A percentile compares a stretch with the other conserved stretches of the same genome.
Conservation (phyloP, 2,888 invertebrate species). For the Nemurella pictetii region DNA sequence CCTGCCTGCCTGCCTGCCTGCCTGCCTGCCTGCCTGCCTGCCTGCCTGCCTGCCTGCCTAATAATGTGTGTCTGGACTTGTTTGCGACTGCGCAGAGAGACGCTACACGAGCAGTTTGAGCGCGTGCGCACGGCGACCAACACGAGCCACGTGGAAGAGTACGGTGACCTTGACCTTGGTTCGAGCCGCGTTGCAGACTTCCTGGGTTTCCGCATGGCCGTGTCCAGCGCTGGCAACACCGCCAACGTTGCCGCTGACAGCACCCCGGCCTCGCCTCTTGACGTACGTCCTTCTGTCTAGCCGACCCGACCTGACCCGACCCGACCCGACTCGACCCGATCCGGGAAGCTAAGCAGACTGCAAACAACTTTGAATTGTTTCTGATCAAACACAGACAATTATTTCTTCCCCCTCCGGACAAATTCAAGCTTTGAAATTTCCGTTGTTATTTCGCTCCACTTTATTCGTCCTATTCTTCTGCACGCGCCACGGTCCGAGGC, state of each 20-base stretch:
- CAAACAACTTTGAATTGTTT: too few relatives aligned
- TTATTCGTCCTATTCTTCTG: neutral
- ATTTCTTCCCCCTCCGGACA: too few relatives aligned
- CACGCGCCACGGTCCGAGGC: neutral
- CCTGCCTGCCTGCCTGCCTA: too few relatives aligned
- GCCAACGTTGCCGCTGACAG: neutral
- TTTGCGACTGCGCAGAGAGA: slow-evolving; percentile 53
- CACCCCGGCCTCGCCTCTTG: too few relatives aligned
- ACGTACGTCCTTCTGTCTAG: neutral
- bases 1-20: too few relatives aligned
- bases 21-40: too few relatives aligned
- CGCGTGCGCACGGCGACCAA: slow-evolving; percentile 58
- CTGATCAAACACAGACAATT: too few relatives aligned
- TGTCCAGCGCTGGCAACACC: neutral
- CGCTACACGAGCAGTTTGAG: slow-evolving; percentile 57
- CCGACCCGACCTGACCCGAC: too few relatives aligned
- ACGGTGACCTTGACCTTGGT: slow-evolving; percentile 54
- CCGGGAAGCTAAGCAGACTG: too few relatives aligned
- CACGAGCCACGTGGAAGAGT: slow-evolving; percentile 61
- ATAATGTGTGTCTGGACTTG: too few relatives aligned
- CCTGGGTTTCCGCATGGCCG: slow-evolving; percentile 43
- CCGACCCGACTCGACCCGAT: too few relatives aligned
- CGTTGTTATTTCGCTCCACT: neutral
- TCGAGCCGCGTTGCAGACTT: slow-evolving; percentile 47
- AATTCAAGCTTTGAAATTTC: neutral